Evolutionary conservation across 2,113 vertebrate genomes (phyloP).

Genomic region (Arenaria interpres): DNA sequence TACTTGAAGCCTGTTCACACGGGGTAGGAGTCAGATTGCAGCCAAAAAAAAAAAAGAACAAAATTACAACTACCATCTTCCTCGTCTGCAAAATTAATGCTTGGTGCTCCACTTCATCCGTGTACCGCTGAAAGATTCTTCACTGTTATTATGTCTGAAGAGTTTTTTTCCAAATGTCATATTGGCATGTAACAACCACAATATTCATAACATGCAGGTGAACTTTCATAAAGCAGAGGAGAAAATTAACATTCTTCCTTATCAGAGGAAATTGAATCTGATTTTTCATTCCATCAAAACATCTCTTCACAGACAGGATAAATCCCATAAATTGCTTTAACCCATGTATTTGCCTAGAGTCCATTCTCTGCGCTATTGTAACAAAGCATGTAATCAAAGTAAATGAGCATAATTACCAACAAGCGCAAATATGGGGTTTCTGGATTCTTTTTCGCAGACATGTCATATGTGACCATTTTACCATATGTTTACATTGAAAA

Average conservation of each 20-base stretch:
- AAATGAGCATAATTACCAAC: conserved; percentile 40
- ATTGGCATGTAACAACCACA: neutral
- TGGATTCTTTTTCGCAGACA: neutral
- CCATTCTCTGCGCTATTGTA: neutral
- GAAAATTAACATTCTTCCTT: neutral
- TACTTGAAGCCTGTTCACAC: neutral
- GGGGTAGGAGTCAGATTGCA: neutral
- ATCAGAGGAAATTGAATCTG: conserved; percentile 3
- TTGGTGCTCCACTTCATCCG: neutral
- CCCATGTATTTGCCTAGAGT: neutral
- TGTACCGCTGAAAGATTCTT: neutral
- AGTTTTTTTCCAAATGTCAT: neutral
- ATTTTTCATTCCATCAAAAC: conserved; percentile 35
- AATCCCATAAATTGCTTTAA: conserved; percentile 27
- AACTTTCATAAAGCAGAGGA: neutral
- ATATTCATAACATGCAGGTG: neutral
- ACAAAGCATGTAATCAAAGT: conserved; percentile 14
- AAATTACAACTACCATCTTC: neutral
- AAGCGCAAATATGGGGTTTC: neutral
- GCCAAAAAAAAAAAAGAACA: too few species aligned
- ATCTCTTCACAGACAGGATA: neutral
- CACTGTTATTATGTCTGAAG: neutral
- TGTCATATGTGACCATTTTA: neutral
- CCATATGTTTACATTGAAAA: neutral
- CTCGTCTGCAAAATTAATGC: neutral